Percentiles rank a stretch among this genome's conserved stretches.
Evolutionary conservation across 1,140 invertebrate species (phyloP).

Genomic region (Trichoplusia ni): DNA sequence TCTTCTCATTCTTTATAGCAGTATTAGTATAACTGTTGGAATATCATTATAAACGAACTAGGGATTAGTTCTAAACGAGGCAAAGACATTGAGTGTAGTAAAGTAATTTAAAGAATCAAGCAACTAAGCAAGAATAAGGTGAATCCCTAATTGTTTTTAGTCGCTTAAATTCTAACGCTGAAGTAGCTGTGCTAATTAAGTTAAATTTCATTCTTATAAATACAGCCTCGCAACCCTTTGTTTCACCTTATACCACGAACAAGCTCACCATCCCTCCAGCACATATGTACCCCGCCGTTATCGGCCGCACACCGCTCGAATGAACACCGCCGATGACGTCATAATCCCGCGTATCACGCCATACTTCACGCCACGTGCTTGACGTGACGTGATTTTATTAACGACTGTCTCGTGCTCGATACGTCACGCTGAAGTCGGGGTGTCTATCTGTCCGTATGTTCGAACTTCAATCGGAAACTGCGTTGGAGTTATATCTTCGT

Average conservation of each 20-base stretch:
- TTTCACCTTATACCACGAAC: neutral
- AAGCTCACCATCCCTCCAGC: neutral
- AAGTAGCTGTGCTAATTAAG: too few species aligned
- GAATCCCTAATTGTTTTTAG: too few species aligned
- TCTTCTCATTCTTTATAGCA: too few species aligned
- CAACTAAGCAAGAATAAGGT: too few species aligned
- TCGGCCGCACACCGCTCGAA: constrained; percentile 22
- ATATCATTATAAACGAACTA: too few species aligned
- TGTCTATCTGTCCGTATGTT: constrained; percentile 17
- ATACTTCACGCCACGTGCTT: constrained; percentile 25
- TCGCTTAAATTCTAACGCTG: too few species aligned
- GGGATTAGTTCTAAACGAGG: too few species aligned
- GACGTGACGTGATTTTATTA: constrained; percentile 33
- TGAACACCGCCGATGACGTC: constrained; percentile 26
- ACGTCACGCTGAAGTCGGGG: neutral
- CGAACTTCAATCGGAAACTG: neutral
- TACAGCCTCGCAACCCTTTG: neutral
- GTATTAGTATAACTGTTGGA: too few species aligned
- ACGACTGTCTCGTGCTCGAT: constrained; percentile 14
- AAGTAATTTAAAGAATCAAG: too few species aligned
- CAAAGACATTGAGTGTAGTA: too few species aligned
- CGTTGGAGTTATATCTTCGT: neutral
- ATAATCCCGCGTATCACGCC: constrained; percentile 31
- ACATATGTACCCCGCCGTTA: constrained; percentile 12
- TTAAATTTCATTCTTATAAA: neutral